Percentiles rank a stretch among this genome's conserved stretches.
Conservation (phyloP, 2,888 invertebrate genomes). For the Diogma glabrata region DNA sequence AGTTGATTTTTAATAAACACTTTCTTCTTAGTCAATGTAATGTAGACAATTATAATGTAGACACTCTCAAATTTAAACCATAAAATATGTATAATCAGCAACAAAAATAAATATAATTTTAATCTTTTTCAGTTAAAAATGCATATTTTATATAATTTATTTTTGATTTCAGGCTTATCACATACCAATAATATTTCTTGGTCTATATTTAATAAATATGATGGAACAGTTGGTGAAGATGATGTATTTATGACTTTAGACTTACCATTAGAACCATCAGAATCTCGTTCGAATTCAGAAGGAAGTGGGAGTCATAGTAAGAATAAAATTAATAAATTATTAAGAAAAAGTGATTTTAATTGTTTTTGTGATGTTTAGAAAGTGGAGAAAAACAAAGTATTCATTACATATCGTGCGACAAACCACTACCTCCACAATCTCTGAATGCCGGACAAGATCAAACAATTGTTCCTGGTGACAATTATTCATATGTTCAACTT, state of each 20-base stretch:
- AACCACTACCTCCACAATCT: conserved; percentile 22
- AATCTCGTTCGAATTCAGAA: conserved; percentile 66
- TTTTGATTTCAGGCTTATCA: too few species aligned
- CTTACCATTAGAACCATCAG: conserved; percentile 67
- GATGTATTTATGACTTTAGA: conserved; percentile 92
- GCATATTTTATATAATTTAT: too few species aligned
- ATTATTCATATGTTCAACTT: conserved; percentile 75
- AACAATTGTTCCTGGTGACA: conserved; percentile 42
- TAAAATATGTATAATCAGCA: too few species aligned
- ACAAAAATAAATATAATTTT: background rate
- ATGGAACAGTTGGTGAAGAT: conserved; percentile 77
- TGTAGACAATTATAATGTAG: too few species aligned
- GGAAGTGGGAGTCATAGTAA: conserved; percentile 38
- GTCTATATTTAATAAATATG: conserved; percentile 39
- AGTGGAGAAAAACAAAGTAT: conserved; percentile 37
- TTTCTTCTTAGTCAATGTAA: too few species aligned
- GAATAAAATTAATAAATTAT: conserved; percentile 15
- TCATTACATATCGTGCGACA: conserved; percentile 46
- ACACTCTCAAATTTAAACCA: too few species aligned
- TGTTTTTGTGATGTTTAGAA: conserved; percentile 22
- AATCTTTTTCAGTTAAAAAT: background rate
- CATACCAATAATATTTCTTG: conserved; percentile 54
- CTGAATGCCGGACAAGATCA: conserved; percentile 22
- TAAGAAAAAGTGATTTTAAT: conserved; percentile 1
- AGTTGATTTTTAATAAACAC: too few species aligned